Base-by-base conservation (phyloP, 2,888 invertebrate species). In the Mythimna pallens region DNA sequence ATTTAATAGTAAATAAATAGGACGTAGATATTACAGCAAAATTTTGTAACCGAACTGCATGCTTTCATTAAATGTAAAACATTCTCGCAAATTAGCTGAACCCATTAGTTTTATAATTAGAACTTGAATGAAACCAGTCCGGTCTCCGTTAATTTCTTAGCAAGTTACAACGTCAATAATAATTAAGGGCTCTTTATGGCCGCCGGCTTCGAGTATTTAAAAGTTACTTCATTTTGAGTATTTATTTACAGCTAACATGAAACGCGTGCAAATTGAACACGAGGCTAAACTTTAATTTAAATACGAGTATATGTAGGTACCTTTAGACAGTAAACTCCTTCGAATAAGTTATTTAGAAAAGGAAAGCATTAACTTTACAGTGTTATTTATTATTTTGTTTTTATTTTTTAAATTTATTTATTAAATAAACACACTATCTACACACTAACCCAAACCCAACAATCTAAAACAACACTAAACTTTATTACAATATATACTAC, bases 91-190 rank as follows among this genome's bases (percentile, higher is more conserved):
- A 62, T 65, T 43, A 43, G 57, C 20, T 52, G 50, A 65, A 54
- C 1, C n/a, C 58, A 66, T 52, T 67, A 50, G 20, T n/a, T 25
- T 25, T 64, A 54, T 50, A 77, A 72, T 72, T 64, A 58, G 57
- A 66, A 71, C 54, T 72, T 54, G 63, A 67, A 67, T 34, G 47
- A 58, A 55, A 30, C 30, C 30, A 30, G 66, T 36, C 22, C 36
- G 50, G 64, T 25, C n/a, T 20, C 9, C n/a, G 43, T 50, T 67
- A 50, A 73, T 73, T 73, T 25, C 64, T 55, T 30, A 2, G 14
- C 20, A 14, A 64, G 43, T 70, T 58, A 52, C 34, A 77, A 70
- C 47, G 17, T 65, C 50, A 59, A 55, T 67, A 30, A 43, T 62
- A 58, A 52, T 54, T 50, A n/a, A 50, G n/a, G 54, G 66, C 54